A percentile compares a stretch with the other conserved stretches of the same genome.
phyloP scores from a whole-genome alignment of 37 sponge, comb jelly and placozoan genomes.

The Ephydatia muelleri region DNA sequence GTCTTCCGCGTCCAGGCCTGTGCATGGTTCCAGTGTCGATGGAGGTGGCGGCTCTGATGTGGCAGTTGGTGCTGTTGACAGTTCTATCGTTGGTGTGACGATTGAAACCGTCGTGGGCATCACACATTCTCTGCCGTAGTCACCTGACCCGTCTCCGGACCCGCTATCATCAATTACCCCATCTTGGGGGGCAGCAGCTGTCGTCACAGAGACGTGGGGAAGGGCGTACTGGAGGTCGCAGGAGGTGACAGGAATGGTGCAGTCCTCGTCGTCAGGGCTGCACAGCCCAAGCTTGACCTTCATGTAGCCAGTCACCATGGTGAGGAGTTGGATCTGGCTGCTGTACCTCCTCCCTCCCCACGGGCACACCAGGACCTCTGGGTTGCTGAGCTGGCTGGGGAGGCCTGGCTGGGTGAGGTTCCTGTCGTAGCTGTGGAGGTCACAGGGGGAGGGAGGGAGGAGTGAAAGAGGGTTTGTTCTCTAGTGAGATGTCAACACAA shows the following conservation, averaged over 20 bases:
- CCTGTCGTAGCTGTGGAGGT: constrained; percentile 17
- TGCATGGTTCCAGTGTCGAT: too few relatives aligned
- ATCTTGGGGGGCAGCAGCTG: not conserved
- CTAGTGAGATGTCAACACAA: not conserved
- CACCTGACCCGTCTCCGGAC: not conserved
- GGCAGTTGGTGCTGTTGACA: not conserved
- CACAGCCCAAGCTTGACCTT: constrained; percentile 2
- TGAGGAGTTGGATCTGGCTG: not conserved
- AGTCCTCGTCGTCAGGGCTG: constrained; percentile 35
- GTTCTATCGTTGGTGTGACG: too few relatives aligned
- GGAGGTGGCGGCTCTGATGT: not conserved
- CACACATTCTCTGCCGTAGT: not conserved
- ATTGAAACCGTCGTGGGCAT: not conserved
- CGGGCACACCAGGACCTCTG: constrained; percentile 36
- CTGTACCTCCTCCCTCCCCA: not conserved
- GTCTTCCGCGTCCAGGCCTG: too few relatives aligned
- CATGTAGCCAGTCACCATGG: constrained; percentile 12
- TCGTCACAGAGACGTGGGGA: not conserved
- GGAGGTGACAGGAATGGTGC: not conserved
- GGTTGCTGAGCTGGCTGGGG: constrained; percentile 24
- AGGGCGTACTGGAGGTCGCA: not conserved
- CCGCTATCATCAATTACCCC: not conserved
- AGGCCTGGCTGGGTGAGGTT: not conserved
- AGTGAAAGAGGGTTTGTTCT: not conserved
- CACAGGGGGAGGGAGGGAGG: not conserved